phyloP scores from a whole-genome alignment of 1,140 invertebrate genomes.

The Drosophila lini region DNA sequence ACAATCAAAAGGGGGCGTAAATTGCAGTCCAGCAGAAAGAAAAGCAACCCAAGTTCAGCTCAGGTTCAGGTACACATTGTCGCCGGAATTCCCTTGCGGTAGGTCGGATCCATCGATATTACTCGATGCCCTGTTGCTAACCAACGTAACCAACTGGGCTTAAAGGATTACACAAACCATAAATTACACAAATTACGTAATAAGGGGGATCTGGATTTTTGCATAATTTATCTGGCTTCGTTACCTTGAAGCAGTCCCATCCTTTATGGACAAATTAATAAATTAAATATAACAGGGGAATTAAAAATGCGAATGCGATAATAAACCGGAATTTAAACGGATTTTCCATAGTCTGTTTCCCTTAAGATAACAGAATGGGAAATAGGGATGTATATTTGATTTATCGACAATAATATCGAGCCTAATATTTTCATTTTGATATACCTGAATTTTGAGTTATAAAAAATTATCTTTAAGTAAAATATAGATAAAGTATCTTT shows the following conservation, averaged over 20 bases:
- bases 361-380: neutral
- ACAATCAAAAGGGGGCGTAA: slow-evolving; percentile 61
- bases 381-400: neutral
- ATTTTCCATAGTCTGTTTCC: neutral
- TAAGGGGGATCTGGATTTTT: neutral
- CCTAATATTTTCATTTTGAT: too few species aligned
- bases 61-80: slow-evolving; percentile 23
- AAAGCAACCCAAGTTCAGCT: slow-evolving; percentile 7
- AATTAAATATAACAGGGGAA: neutral
- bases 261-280: neutral
- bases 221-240: neutral
- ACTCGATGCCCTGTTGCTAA: slow-evolving; percentile 12
- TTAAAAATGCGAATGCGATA: neutral
- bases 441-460: neutral
- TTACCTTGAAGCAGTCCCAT: neutral
- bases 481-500: neutral
- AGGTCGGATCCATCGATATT: slow-evolving; percentile 37
- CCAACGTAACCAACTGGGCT: neutral
- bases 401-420: neutral
- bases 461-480: too few species aligned
- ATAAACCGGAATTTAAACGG: neutral
- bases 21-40: slow-evolving; percentile 20
- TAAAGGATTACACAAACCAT: slow-evolving; percentile 4
- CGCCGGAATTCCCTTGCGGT: slow-evolving; percentile 29
- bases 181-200: slow-evolving; percentile 5